Evolutionary conservation across 2,113 vertebrate species (phyloP), one percentile per base, ranked within the genome.

Genomic region (Leptosomus discolor): DNA sequence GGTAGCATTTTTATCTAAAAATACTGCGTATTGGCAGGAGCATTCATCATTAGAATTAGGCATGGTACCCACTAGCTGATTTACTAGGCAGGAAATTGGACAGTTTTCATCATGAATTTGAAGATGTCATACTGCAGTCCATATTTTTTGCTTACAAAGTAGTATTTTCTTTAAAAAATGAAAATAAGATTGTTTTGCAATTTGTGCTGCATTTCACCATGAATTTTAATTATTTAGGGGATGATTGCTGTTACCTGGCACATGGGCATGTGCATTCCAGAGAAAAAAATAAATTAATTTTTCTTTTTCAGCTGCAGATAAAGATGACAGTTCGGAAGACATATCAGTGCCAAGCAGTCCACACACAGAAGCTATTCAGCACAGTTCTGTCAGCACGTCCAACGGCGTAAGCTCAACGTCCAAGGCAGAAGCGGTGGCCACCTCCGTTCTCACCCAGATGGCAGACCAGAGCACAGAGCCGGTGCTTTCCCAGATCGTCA

Each of bases 361-460:
- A 6, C 99, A 99, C 96, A 95, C 98, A 2, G 99, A 99, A 95
- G 99, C 99, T 50, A 99, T 99, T 88, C 99, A 99, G 97, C 99
- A 99, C 98, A 99, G 99, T 97, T 99, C 99, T 36, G 95, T 99
- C 98, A 99, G 99, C 98, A 99, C 99, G 57, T 99, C 99, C 97
- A 99, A 99, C 32, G 99, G 99, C 34, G 98, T 99, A 75, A 99
- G 99, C 98, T 99, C 99, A 41, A 99, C 99, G 36, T 99, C 99
- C 83, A 96, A 98, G 97, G 97, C 98, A 27, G 97, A 98, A 81
- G 98, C 98, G 0, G 96, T 98, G 83, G 98, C 98, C 83, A 98
- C 98, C 21, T 98, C 98, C 12, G 98, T 98, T 88, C 97, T 98
- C 53, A 97, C 98, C 43, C 98, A 99, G 97, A 97, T 98, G 78